Evolutionary conservation across 2,888 invertebrate species (phyloP).

Genomic region (Athalia circularis): DNA sequence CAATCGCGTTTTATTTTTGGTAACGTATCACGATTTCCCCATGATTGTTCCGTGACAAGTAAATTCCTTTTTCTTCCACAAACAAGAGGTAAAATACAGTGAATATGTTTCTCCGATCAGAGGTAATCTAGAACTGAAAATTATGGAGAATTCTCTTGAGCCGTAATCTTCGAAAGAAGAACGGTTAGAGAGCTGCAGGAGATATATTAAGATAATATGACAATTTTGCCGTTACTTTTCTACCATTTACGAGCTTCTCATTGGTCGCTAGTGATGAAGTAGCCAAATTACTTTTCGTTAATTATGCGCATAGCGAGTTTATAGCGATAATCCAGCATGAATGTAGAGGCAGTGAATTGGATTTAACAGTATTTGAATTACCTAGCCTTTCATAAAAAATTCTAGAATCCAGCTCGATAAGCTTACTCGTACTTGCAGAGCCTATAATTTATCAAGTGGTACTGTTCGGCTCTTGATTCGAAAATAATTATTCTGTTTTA

Average conservation of each 20-base stretch:
- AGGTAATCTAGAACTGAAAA: too few relatives aligned
- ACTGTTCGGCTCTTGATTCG: too few relatives aligned
- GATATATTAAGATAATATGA: background rate
- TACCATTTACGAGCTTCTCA: background rate
- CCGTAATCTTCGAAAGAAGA: too few relatives aligned
- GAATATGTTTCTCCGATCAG: too few relatives aligned
- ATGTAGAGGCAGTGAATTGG: background rate
- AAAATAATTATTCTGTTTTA: too few relatives aligned
- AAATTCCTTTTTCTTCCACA: background rate
- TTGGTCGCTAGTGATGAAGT: conserved; percentile 16
- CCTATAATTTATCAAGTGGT: too few relatives aligned
- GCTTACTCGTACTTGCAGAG: too few relatives aligned
- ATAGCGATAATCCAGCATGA: conserved; percentile 34
- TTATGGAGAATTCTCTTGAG: too few relatives aligned
- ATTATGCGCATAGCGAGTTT: conserved; percentile 32
- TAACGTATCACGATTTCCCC: background rate
- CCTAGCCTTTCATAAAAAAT: too few relatives aligned
- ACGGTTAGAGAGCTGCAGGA: too few relatives aligned
- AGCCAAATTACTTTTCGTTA: conserved; percentile 25
- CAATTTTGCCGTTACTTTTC: conserved; percentile 34
- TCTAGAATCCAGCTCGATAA: too few relatives aligned
- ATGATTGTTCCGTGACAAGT: background rate
- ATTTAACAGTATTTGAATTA: too few relatives aligned
- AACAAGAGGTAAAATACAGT: background rate
- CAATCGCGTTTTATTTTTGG: background rate